phyloP scores from a whole-genome alignment of 2,797 vertebrate species.

The Eidolon dupreanum region DNA sequence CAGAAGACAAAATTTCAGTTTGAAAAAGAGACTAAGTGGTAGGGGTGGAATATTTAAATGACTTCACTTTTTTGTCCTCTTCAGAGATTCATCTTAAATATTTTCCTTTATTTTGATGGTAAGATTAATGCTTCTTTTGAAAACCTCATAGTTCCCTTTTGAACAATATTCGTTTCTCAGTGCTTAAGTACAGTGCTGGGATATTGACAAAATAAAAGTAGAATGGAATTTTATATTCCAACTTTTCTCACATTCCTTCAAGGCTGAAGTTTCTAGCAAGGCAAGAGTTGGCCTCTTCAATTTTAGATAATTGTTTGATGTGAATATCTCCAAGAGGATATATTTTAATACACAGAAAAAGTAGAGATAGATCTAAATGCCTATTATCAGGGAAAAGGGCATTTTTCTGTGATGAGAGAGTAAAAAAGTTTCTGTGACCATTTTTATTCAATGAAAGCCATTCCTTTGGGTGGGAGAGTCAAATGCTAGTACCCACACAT shows the following conservation, averaged over 20 bases:
- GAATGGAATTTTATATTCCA: background rate
- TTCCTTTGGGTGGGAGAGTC: constrained; percentile 76
- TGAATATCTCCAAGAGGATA: constrained; percentile 3
- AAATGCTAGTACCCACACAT: constrained; percentile 76
- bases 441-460: constrained; percentile 78
- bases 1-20: constrained; percentile 14
- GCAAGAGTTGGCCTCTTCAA: background rate
- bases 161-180: background rate
- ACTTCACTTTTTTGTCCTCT: constrained; percentile 7
- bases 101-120: constrained; percentile 58
- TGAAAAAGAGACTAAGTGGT: background rate
- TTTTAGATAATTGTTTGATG: constrained; percentile 23
- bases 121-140: constrained; percentile 61
- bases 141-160: background rate
- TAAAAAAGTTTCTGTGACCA: constrained; percentile 59
- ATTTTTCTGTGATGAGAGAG: constrained; percentile 53
- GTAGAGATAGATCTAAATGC: constrained; percentile 20
- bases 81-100: constrained; percentile 10
- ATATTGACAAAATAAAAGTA: constrained; percentile 43
- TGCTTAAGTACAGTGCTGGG: background rate
- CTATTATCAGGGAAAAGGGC: background rate
- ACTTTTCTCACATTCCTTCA: background rate
- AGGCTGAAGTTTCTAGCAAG: background rate
- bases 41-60: background rate
- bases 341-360: constrained; percentile 48